These are phyloP conservation scores for Callionymus lyra DNA, from an alignment of 2,113 vertebrate genomes.

Conservation along the genomic window DNA sequence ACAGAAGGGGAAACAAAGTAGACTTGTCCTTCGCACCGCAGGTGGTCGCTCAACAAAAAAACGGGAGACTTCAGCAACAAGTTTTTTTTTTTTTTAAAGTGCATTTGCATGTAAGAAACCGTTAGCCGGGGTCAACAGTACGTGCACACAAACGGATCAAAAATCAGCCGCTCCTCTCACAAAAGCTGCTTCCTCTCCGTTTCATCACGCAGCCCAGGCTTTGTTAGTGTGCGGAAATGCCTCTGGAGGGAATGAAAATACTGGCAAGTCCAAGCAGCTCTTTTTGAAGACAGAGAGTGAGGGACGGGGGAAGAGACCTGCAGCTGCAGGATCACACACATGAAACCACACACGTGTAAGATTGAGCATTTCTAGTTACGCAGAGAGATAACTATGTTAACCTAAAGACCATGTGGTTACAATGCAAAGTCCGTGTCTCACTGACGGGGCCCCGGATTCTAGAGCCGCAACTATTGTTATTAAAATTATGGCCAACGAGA, in stretches of 20 bases:
- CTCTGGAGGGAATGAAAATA: slow-evolving; percentile 72
- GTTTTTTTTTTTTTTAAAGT: slow-evolving; percentile 52
- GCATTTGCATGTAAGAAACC: slow-evolving; percentile 57
- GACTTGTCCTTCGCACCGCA: slow-evolving; percentile 42
- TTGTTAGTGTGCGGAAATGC: slow-evolving; percentile 74
- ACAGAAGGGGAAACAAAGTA: slow-evolving; percentile 33
- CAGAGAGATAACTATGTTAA: slow-evolving; percentile 60
- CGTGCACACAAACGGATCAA: slow-evolving; percentile 6
- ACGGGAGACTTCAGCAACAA: slow-evolving; percentile 49
- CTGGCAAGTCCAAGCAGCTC: slow-evolving; percentile 70
- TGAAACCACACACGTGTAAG: slow-evolving; percentile 17
- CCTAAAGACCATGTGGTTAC: slow-evolving; percentile 58
- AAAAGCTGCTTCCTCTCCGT: slow-evolving; percentile 67
- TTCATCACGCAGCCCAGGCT: slow-evolving; percentile 62
- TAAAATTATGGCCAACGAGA: slow-evolving; percentile 33
- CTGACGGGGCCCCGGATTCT: slow-evolving; percentile 25
- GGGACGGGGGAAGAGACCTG: slow-evolving; percentile 10
- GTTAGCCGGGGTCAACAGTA: slow-evolving; percentile 45
- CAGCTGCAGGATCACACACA: slow-evolving; percentile 50
- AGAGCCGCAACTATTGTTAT: slow-evolving; percentile 34
- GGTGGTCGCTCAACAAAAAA: slow-evolving; percentile 34
- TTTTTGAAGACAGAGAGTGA: slow-evolving; percentile 28
- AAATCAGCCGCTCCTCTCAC: slow-evolving; percentile 46
- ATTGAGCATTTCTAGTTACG: slow-evolving; percentile 49
- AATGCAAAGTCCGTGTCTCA: too few relatives aligned